Conservation (phyloP, 2,797 vertebrate species). For the Sarcoramphus papa region DNA sequence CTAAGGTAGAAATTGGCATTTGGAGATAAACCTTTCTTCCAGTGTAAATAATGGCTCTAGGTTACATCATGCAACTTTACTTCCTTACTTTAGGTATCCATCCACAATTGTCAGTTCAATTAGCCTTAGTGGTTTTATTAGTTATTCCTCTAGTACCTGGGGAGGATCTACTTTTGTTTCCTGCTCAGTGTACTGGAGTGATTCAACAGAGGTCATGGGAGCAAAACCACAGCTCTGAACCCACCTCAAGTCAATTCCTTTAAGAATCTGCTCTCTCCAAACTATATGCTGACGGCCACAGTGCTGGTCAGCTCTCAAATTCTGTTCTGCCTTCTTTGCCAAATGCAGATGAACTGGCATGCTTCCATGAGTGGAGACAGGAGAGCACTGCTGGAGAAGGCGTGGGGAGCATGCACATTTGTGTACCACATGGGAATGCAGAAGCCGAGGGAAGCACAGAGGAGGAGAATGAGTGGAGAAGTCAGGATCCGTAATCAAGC, state of each 20-base stretch:
- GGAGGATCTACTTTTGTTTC: background rate
- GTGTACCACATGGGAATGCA: constrained; percentile 42
- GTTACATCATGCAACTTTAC: background rate
- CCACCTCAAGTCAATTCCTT: background rate
- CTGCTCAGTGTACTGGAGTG: background rate
- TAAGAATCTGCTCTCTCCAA: background rate
- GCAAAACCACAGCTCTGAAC: background rate
- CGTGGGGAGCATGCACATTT: constrained; percentile 24
- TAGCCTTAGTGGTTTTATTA: background rate
- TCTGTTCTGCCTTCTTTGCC: background rate
- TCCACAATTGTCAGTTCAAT: background rate
- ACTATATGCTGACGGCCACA: background rate
- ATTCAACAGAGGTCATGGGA: background rate
- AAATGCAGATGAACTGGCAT: background rate
- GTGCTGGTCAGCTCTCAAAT: background rate
- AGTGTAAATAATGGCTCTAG: background rate
- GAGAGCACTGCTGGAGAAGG: background rate
- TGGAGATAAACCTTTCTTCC: background rate
- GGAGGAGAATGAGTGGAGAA: background rate
- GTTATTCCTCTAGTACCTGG: background rate
- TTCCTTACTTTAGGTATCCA: background rate
- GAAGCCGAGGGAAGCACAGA: background rate
- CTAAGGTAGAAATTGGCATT: background rate
- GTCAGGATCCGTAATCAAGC: background rate
- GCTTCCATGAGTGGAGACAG: background rate